Evolutionary conservation across 2,113 vertebrate genomes (phyloP), one percentile per base, ranked within the genome.

Genomic region (Abramis brama): DNA sequence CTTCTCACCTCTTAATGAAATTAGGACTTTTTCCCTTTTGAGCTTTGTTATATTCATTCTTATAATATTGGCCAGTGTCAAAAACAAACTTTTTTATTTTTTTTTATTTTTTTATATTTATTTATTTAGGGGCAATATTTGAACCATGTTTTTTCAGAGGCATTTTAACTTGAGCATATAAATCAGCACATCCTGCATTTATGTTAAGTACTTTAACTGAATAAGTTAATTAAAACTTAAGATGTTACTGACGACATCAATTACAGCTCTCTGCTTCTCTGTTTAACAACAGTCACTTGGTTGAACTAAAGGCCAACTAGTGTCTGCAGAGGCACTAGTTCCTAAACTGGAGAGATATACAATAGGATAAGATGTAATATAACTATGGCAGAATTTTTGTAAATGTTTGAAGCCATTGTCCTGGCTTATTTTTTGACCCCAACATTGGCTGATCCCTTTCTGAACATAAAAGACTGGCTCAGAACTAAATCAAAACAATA

Each of bases 1-100:
- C 2, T 36, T 78, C 52, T 78, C 75, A 78, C 75, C 30, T 78
- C 50, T 78, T 78, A 78, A 78, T 78, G 30, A 36, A 78, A 78
- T 78, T 33, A 78, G 57, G 50, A 78, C 9, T 5, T 33, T 33
- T 57, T 57, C 17, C 19, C 17, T 57, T 76, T 76, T 52, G 21
- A 10, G 5, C 27, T 19, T 77, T 55, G 25, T 78, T 23, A 7
- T 78, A 36, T 78, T 23, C 27, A 36, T 36, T 21, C 13, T 23
- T 78, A 78, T 11, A 57, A 23, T 57, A 57, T 21, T 36, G 75
- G 50, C 19, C 7, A 71, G 33, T 71, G 19, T 43, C 33, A 71
- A 39, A 68, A 68, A 39, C 17, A 39, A 39, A 71, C 66, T 39
- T 70, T 33, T 33, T 33, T 33, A 2, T 33, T 33, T 33, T 33